A percentile compares a stretch with the other conserved stretches of the same genome.
phyloP scores from a whole-genome alignment of 2,888 invertebrate genomes.

The Amblyteles armatorius region DNA sequence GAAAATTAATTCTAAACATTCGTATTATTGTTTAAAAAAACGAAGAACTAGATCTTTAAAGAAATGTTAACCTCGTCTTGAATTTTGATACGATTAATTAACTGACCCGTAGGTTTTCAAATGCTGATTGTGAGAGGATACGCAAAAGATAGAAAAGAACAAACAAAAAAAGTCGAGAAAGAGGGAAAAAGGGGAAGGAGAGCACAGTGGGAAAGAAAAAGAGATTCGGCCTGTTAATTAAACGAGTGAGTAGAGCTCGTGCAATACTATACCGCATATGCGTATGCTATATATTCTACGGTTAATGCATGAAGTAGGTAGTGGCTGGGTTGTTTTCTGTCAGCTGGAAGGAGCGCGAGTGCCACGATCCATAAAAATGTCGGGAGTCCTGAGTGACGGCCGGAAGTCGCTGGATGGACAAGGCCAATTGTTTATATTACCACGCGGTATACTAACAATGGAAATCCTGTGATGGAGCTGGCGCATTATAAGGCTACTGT shows the following conservation, averaged over 20 bases:
- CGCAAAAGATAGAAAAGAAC: not conserved
- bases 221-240: constrained; percentile 57
- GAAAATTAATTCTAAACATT: not conserved
- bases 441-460: constrained; percentile 79
- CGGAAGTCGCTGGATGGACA: constrained; percentile 83
- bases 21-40: not conserved
- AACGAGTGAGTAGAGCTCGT: constrained; percentile 16
- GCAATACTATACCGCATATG: constrained; percentile 33
- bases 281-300: constrained; percentile 51
- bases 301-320: constrained; percentile 27
- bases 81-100: not conserved
- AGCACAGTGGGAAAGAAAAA: constrained; percentile 2
- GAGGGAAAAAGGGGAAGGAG: constrained; percentile 13
- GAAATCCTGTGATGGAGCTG: constrained; percentile 74
- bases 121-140: not conserved
- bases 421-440: constrained; percentile 84
- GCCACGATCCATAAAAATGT: constrained; percentile 84
- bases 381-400: constrained; percentile 83
- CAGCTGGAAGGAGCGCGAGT: constrained; percentile 68
- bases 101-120: not conserved
- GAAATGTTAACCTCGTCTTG: not conserved
- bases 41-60: not conserved
- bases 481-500: constrained; percentile 67
- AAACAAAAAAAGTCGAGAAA: not conserved
- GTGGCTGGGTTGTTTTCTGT: constrained; percentile 54